Evolutionary conservation across 2,797 vertebrate genomes (phyloP).

Genomic region (Onychomys torridus): DNA sequence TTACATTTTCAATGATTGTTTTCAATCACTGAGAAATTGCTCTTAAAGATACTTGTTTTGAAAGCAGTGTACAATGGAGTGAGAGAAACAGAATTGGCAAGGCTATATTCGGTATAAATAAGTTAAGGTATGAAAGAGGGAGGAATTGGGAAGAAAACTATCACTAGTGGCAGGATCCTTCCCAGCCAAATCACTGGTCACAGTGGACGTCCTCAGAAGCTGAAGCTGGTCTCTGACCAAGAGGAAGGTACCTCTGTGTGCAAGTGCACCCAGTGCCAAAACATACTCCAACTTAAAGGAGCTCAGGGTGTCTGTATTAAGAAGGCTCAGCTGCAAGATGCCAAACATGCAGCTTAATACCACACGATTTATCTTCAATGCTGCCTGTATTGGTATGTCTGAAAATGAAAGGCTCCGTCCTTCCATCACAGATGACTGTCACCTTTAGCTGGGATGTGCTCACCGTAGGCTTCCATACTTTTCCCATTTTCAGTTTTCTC

Average conservation of each 20-base stretch:
- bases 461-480: not conserved
- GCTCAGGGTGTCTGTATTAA: no score
- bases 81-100: not conserved
- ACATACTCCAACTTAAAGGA: not conserved
- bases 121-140: not conserved
- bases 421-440: not conserved
- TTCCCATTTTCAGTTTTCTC: not conserved
- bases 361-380: not conserved
- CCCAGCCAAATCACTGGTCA: not conserved
- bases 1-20: not conserved
- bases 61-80: not conserved
- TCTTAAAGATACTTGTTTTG: not conserved
- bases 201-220: not conserved
- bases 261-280: rapidly evolving
- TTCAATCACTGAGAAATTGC: not conserved
- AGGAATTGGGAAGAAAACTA: not conserved
- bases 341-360: not conserved
- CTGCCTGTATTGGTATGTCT: not conserved
- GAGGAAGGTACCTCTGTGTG: not conserved
- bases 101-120: not conserved
- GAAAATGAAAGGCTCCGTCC: not conserved
- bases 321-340: not conserved
- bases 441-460: not conserved
- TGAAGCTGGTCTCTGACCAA: not conserved
- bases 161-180: not conserved